Base-by-base conservation (phyloP, 2,888 invertebrate species). In the Tipula vernalis region DNA sequence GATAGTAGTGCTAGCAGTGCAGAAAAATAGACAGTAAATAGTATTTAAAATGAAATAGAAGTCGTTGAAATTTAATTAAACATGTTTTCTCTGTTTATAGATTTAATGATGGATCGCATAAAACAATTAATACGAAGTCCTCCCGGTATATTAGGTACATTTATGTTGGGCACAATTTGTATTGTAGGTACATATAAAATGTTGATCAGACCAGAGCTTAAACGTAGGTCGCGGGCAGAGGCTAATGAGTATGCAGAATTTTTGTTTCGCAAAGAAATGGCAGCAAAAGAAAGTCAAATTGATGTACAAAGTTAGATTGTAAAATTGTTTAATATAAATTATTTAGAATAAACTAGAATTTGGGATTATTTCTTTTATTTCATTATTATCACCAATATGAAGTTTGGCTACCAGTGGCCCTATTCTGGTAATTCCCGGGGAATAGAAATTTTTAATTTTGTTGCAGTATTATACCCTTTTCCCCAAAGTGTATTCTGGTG, bases 241-340 rank as follows among this genome's bases (percentile, higher is more conserved):
- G 89, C 91, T 86, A 90, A 91, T 88, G 87, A 89, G 88, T 89
- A 88, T 88, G 91, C 91, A 44, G 89, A 91, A 87, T 91, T 88
- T 87, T 89, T 91, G 87, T 91, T 89, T 88, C 71, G 28, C 5
- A 71, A 28, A 71, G 71, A 91, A 87, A 89, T 89, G 87, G 91
- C 91, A 87, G 86, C 87, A 44, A 85, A 87, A 39, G 41, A 42
- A 5, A 18, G 18, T 39, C 42, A 15, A 41, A 42, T n/a, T 42
- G 12, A 85, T 18, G 8, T 18, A 18, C 8, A 42, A 8, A 85
- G 15, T 42, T 42, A 71, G 28, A 51, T 51, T 71, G 28, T 10
- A 71, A 44, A 44, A 28, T 28, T 28, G 28, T 6, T 18, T 28
- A 5, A 57, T 71, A 28, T 71, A 28, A 28, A 71, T 15, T 8